Evolutionary conservation across 2,888 invertebrate species (phyloP), one percentile per base, ranked within the genome.

Genomic region (Lobophora halterata): DNA sequence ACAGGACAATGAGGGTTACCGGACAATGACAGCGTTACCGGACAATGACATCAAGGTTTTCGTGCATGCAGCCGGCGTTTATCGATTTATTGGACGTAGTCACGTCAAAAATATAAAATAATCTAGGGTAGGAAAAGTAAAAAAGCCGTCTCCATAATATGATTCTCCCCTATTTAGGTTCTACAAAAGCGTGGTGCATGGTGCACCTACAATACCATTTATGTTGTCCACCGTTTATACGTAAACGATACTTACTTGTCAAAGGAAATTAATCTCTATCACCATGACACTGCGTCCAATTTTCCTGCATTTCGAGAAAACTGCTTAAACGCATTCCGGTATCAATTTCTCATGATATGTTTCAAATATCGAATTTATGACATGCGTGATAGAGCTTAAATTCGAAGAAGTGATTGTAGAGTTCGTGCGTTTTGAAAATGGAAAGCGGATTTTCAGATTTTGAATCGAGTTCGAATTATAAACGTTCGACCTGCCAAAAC

Each of bases 111-210:
- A n/a, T n/a, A n/a, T n/a, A n/a, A n/a, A n/a, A n/a, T n/a, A n/a
- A n/a, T n/a, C n/a, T n/a, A n/a, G n/a, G n/a, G n/a, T n/a, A n/a
- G n/a, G 13, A 13, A 2, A 2, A 5, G 5, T 10, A 21, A 10
- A 25, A 18, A 58, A 71, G 70, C 60, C 41, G 6, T 51, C 54
- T 79, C 82, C 73, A 62, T 46, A 53, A 4, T 39, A 54, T 16
- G 48, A 45, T 32, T 55, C 34, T 52, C 61, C 65, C 65, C 73
- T 67, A 73, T 73, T 80, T 74, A 71, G 68, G 63, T 67, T 65
- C 56, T 70, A 78, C 74, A 74, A 79, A 79, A 83, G 77, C 79
- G 68, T 74, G 72, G 76, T 80, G 81, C 80, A 79, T 77, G 76
- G 73, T 77, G 80, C 78, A 79, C 72, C 74, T 76, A 79, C 75